These are phyloP conservation scores for Pseudorhiza aurosa DNA, from an alignment of 30 jellyfish, hydroid and myxozoan species.

Conservation along the genomic window DNA sequence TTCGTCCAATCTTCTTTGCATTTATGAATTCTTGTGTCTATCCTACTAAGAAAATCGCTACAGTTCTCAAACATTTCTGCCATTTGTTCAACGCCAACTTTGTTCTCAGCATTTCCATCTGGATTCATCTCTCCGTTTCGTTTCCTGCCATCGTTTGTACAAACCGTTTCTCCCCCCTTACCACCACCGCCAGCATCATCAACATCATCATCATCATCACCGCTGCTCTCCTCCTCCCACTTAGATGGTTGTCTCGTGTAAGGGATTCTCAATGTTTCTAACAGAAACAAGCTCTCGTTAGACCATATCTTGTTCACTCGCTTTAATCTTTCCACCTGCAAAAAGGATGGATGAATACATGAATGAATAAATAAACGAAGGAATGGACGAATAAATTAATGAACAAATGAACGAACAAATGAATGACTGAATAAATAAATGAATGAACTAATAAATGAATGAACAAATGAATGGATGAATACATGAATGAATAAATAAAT, in stretches of 20 bases:
- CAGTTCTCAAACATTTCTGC: neutral
- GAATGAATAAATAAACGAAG: too few species aligned
- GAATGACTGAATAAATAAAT: too few species aligned
- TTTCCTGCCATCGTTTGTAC: neutral
- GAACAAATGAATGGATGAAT: too few species aligned
- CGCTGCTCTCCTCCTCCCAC: slow-evolving; percentile 15
- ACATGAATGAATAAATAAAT: too few species aligned
- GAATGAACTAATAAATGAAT: too few species aligned
- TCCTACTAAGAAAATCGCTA: slow-evolving; percentile 26
- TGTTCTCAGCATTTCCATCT: neutral
- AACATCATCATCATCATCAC: slow-evolving; percentile 4
- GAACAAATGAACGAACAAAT: too few species aligned
- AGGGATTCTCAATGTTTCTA: slow-evolving; percentile 64
- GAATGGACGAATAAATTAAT: too few species aligned
- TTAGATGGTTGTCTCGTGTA: neutral
- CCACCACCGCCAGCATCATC: neutral
- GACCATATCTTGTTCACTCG: slow-evolving; percentile 78
- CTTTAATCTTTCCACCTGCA: slow-evolving; percentile 71
- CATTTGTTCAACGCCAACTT: neutral
- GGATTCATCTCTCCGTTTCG: neutral
- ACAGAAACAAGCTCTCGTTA: slow-evolving; percentile 55
- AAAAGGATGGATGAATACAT: too few species aligned
- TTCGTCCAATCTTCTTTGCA: slow-evolving; percentile 58
- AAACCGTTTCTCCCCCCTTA: neutral
- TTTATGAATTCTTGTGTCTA: slow-evolving; percentile 35